These are phyloP conservation scores for Aphelenchoides besseyi DNA, from an alignment of 1,140 invertebrate species.

Conservation along the genomic window DNA sequence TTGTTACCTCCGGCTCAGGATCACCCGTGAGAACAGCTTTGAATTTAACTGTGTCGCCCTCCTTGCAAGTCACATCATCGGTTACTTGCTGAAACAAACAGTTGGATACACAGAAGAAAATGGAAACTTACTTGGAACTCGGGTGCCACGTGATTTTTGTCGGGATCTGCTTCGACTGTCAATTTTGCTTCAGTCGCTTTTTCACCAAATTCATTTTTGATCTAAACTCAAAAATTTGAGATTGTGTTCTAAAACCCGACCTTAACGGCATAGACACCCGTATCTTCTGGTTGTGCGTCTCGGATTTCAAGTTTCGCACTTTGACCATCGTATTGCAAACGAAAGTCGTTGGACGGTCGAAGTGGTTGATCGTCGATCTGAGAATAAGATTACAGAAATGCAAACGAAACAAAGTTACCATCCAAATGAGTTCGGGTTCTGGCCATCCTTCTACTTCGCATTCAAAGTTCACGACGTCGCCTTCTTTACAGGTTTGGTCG, in stretches of 20 bases:
- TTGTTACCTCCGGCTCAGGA: slow-evolving; percentile 79
- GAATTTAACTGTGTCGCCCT: slow-evolving; percentile 61
- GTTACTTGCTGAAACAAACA: slow-evolving; percentile 52
- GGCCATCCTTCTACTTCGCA: slow-evolving; percentile 63
- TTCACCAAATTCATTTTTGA: slow-evolving; percentile 58
- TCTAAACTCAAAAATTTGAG: too few relatives aligned
- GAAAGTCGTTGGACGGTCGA: slow-evolving; percentile 59
- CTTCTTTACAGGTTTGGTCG: slow-evolving; percentile 58
- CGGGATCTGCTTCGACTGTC: slow-evolving; percentile 52
- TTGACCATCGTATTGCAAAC: slow-evolving; percentile 60
- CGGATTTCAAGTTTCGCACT: slow-evolving; percentile 57
- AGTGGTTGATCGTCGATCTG: slow-evolving; percentile 61
- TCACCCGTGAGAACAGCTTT: slow-evolving; percentile 71
- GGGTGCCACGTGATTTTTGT: slow-evolving; percentile 59
- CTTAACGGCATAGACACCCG: slow-evolving; percentile 57
- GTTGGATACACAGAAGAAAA: not conserved
- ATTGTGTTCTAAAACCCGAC: too few relatives aligned
- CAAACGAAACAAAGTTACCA: slow-evolving; percentile 19
- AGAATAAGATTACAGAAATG: slow-evolving; percentile 51
- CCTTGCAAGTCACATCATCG: slow-evolving; percentile 62
- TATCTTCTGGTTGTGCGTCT: slow-evolving; percentile 62
- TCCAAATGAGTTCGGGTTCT: slow-evolving; percentile 52
- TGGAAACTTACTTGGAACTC: slow-evolving; percentile 50
- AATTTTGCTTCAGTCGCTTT: slow-evolving; percentile 50
- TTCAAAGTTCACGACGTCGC: slow-evolving; percentile 60